A percentile compares a stretch with the other conserved stretches of the same genome.
phyloP scores from a whole-genome alignment of 2,113 vertebrate species.

The Manacus vitellinus region DNA sequence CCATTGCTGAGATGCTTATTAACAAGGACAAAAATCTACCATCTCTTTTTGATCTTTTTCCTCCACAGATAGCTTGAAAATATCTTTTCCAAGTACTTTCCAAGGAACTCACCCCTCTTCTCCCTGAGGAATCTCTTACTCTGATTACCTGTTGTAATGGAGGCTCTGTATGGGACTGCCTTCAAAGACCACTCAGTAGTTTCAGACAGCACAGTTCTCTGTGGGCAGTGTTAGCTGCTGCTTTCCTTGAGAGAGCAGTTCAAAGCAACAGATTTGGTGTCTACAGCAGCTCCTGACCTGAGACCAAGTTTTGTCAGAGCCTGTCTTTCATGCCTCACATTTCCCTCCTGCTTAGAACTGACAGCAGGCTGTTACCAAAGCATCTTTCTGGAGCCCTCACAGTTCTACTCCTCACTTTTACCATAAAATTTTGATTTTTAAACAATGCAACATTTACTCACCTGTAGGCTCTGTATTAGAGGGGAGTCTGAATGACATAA shows the following conservation, averaged over 20 bases:
- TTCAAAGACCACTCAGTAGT: background rate
- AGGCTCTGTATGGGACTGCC: background rate
- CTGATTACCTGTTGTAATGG: background rate
- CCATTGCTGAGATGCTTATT: background rate
- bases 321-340: background rate
- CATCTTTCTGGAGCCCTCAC: background rate
- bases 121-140: conserved; percentile 2
- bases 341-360: background rate
- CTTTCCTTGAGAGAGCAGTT: background rate
- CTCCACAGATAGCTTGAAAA: background rate
- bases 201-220: background rate
- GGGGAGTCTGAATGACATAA: background rate
- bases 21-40: background rate
- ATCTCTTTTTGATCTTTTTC: background rate
- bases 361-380: background rate
- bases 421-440: background rate
- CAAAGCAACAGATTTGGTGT: background rate
- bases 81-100: background rate
- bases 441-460: background rate
- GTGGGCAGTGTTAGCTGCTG: background rate
- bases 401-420: background rate
- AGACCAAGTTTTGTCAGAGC: background rate
- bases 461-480: background rate
- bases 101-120: background rate
- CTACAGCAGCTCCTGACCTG: background rate